phyloP scores from a whole-genome alignment of 2,113 vertebrate species.

The Platichthys flesus region DNA sequence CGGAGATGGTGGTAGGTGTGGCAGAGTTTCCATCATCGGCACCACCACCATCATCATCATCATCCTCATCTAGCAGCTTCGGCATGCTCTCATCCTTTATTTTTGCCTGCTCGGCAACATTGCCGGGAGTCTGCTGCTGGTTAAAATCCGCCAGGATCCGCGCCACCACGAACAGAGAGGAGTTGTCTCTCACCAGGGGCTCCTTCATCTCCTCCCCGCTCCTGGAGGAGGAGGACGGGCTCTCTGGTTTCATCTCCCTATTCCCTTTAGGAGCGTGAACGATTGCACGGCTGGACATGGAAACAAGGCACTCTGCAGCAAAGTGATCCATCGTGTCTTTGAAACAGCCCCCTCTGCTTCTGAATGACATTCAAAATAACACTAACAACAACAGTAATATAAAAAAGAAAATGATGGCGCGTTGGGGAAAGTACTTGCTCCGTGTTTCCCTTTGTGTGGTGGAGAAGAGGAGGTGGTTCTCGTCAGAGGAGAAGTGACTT shows the following conservation, averaged over 20 bases:
- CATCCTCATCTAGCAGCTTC: slow-evolving; percentile 70
- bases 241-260: slow-evolving; percentile 83
- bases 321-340: slow-evolving; percentile 93
- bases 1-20: slow-evolving; percentile 90
- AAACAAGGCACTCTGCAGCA: slow-evolving; percentile 98
- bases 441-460: slow-evolving; percentile 82
- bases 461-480: slow-evolving; percentile 74
- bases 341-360: slow-evolving; percentile 71
- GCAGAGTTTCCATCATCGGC: slow-evolving; percentile 83
- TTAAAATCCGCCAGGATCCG: slow-evolving; percentile 96
- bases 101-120: slow-evolving; percentile 83
- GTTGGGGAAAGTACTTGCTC: slow-evolving; percentile 69
- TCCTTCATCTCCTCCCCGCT: slow-evolving; percentile 86
- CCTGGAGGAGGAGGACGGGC: slow-evolving; percentile 71
- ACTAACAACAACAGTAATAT: not conserved
- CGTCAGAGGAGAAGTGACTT: slow-evolving; percentile 82
- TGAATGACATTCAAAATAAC: slow-evolving; percentile 75
- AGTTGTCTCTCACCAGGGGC: slow-evolving; percentile 86
- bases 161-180: slow-evolving; percentile 93
- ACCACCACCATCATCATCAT: not conserved
- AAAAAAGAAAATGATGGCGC: slow-evolving; percentile 60
- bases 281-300: slow-evolving; percentile 93
- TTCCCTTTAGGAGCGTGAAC: slow-evolving; percentile 86
- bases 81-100: slow-evolving; percentile 84
- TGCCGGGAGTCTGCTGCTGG: slow-evolving; percentile 87